These are phyloP conservation scores for Halcyon malimbica DNA, from an alignment of 2,113 vertebrate genomes.

Conservation along the genomic window DNA sequence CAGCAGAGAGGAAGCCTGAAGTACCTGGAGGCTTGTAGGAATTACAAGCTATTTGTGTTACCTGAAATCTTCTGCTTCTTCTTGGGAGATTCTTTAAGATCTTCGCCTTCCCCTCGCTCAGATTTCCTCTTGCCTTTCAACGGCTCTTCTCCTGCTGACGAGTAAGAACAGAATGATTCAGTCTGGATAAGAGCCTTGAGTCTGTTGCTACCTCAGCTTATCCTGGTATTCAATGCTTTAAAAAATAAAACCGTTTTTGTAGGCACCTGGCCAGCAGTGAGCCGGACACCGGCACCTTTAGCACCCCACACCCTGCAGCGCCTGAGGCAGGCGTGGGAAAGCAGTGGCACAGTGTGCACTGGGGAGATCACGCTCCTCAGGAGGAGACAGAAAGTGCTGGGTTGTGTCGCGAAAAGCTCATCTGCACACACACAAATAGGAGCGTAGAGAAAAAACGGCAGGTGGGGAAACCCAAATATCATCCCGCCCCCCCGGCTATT, in stretches of 20 bases:
- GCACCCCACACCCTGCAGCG: background rate
- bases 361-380: background rate
- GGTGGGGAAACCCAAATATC: background rate
- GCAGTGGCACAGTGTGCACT: background rate
- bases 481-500: background rate
- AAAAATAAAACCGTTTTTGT: background rate
- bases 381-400: background rate
- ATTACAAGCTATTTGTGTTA: slow-evolving; percentile 37
- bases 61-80: slow-evolving; percentile 77
- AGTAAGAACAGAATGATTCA: slow-evolving; percentile 26
- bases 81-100: slow-evolving; percentile 68
- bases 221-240: background rate
- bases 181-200: background rate
- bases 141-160: slow-evolving; percentile 6
- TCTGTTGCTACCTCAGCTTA: background rate
- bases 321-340: background rate
- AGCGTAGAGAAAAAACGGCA: background rate
- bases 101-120: slow-evolving; percentile 64
- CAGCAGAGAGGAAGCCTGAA: background rate
- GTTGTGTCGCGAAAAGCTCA: background rate
- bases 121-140: slow-evolving; percentile 73
- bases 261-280: background rate
- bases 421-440: background rate
- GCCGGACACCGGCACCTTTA: background rate
- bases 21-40: background rate